Conservation (phyloP, 2,888 invertebrate genomes). For the Conchocele bisecta region DNA sequence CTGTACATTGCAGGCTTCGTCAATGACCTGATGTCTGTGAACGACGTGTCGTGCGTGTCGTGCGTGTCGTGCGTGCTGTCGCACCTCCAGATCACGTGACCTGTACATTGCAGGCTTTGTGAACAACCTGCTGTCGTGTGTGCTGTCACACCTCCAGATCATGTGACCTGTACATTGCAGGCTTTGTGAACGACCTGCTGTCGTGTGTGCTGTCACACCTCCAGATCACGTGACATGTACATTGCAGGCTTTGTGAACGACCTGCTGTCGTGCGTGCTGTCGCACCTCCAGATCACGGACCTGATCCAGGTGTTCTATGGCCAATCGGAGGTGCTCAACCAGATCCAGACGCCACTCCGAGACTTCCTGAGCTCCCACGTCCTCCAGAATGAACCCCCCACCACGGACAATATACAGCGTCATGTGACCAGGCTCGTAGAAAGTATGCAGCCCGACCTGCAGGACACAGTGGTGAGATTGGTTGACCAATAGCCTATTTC, state of each 20-base stretch:
- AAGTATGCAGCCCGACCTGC: constrained; percentile 83
- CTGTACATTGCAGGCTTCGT: too few species aligned
- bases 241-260: constrained; percentile 78
- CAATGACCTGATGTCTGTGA: constrained; percentile 82
- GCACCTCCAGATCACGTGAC: constrained; percentile 82
- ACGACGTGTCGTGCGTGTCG: too few species aligned
- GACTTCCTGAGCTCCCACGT: constrained; percentile 84
- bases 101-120: constrained; percentile 77
- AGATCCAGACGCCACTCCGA: constrained; percentile 83
- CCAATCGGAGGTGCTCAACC: constrained; percentile 83
- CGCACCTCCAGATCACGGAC: constrained; percentile 82
- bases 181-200: constrained; percentile 77
- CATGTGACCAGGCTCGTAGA: constrained; percentile 83
- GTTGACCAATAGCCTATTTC: too few species aligned
- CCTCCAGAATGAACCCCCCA: constrained; percentile 82
- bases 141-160: constrained; percentile 81
- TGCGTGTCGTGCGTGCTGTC: constrained; percentile 78
- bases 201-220: constrained; percentile 79
- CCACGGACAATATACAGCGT: constrained; percentile 82
- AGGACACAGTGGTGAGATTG: constrained; percentile 83
- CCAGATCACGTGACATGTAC: too few species aligned
- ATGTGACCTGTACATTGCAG: too few species aligned
- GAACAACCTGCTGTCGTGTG: constrained; percentile 75
- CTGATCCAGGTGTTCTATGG: constrained; percentile 82
- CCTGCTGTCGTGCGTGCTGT: constrained; percentile 76